Evolutionary conservation across 2,888 invertebrate genomes (phyloP).

Genomic region (Calameuta filiformis): DNA sequence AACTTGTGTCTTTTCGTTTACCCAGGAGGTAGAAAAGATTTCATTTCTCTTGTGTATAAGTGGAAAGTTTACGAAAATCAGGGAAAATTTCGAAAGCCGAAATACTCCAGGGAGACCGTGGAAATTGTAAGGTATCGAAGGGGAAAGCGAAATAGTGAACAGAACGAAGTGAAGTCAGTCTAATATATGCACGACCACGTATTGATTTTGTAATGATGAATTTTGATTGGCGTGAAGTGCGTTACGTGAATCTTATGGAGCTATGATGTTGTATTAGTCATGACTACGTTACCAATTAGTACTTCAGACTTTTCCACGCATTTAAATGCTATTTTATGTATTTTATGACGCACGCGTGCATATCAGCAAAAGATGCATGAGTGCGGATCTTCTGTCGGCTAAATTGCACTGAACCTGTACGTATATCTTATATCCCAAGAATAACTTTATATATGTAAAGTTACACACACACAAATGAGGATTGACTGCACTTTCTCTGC

Average conservation of each 20-base stretch:
- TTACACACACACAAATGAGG: background rate
- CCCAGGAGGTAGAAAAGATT: background rate
- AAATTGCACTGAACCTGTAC: background rate
- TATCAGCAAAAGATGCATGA: background rate
- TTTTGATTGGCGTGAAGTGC: background rate
- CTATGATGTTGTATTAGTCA: background rate
- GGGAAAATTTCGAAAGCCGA: background rate
- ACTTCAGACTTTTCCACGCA: background rate
- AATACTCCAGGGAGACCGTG: background rate
- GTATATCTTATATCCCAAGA: background rate
- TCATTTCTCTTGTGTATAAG: background rate
- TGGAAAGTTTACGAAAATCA: background rate
- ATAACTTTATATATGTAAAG: background rate
- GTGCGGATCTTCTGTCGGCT: background rate
- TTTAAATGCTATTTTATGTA: background rate
- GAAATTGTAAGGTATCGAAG: background rate
- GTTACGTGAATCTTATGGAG: background rate
- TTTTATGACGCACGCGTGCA: background rate
- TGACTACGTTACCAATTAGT: background rate
- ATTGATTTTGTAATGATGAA: background rate
- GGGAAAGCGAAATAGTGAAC: background rate
- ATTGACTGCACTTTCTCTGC: constrained; percentile 46
- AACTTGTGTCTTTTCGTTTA: background rate
- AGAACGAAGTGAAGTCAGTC: background rate
- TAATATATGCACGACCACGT: background rate